Conservation (phyloP, 1,140 invertebrate genomes). For the Drosophila parvula region DNA sequence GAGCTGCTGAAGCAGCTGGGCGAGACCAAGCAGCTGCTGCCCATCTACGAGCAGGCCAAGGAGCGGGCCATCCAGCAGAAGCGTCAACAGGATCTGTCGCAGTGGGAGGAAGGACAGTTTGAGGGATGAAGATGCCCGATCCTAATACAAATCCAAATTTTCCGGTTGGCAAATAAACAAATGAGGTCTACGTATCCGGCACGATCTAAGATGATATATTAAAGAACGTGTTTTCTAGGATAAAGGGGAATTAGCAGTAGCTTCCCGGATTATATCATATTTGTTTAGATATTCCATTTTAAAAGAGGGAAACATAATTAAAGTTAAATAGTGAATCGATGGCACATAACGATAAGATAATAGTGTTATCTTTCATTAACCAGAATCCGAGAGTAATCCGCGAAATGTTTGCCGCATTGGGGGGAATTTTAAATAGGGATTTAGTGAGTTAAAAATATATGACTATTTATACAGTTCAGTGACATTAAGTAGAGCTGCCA, state of each 20-base stretch:
- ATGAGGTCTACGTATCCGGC: background rate
- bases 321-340: slow-evolving; percentile 3
- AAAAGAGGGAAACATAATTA: background rate
- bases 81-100: background rate
- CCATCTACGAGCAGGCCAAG: slow-evolving; percentile 94
- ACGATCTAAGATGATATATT: background rate
- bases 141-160: background rate
- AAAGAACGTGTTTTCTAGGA: background rate
- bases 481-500: background rate
- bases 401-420: slow-evolving; percentile 12
- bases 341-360: slow-evolving; percentile 18
- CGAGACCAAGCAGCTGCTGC: slow-evolving; percentile 94
- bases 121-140: no score
- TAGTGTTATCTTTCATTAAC: background rate
- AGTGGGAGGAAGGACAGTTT: background rate
- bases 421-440: background rate
- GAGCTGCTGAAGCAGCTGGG: slow-evolving; percentile 97
- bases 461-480: background rate
- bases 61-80: slow-evolving; percentile 85
- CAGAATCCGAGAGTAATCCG: background rate
- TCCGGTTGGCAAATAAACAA: background rate
- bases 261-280: background rate
- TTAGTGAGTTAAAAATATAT: background rate
- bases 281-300: background rate
- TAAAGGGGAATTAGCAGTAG: background rate